Evolutionary conservation across 2,888 invertebrate species (phyloP), one percentile per base, ranked within the genome.

Genomic region (Aleiodes leptofemur): DNA sequence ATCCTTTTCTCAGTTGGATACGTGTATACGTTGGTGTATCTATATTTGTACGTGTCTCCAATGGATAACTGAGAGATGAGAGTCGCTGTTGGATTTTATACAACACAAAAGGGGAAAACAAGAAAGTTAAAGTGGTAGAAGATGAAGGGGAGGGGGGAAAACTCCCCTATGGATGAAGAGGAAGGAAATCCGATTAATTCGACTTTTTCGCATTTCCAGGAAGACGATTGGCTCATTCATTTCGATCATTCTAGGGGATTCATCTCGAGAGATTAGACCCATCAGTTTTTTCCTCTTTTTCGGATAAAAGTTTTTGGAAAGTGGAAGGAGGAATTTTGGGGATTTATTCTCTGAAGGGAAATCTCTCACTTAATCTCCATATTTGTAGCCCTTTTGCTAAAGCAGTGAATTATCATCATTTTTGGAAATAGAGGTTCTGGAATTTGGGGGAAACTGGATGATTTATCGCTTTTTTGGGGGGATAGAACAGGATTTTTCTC

Each of bases 151-250:
- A 43, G 31, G 56, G 29, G 56, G 50, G 59, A 61, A 72, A 38
- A 14, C 23, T 43, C 43, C 43, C 43, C 43, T 43, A 66, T n/a
- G 64, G 64, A 61, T 38, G 14, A 43, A 43, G 43, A 61, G n/a
- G 48, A 59, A 64, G 64, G 56, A 64, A 75, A 75, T 75, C 75
- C 66, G 75, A 75, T 75, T 75, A 75, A 75, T 75, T 75, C 71
- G 66, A 71, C 71, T 75, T 55, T 23, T 66, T 43, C 50, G 38
- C 55, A 38, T 64, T 64, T 64, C 38, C 9, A 64, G 48, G 43
- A 64, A 64, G 8, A 64, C 64, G 43, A 48, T 48, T 43, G 64
- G 64, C 43, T 43, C 48, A 48, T 13, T 48, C 43, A 68, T 56
- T 61, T 72, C 50, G 55, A 64, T 73, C 70, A 69, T 72, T 77